These are phyloP conservation scores for Chaetodon auriga DNA, from an alignment of 2,113 vertebrate species.

Conservation along the genomic window DNA sequence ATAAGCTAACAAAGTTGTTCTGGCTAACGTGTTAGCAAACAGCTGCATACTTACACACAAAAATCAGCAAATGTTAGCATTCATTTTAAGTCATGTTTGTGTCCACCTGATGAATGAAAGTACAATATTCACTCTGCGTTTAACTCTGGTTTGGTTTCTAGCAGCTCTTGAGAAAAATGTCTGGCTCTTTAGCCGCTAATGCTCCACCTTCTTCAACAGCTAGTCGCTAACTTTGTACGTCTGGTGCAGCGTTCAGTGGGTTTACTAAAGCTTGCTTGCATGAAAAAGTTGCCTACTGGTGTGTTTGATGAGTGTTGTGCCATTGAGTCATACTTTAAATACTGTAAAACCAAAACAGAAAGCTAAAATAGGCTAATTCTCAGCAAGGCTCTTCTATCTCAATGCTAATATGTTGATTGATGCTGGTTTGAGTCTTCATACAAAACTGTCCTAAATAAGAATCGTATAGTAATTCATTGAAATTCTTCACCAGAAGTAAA, in stretches of 20 bases:
- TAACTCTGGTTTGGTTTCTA: no score
- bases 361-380: neutral
- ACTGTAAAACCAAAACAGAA: neutral
- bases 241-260: neutral
- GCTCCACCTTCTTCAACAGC: neutral
- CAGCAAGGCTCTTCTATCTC: neutral
- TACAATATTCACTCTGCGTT: no score
- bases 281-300: neutral
- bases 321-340: neutral
- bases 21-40: no score
- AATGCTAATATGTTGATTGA: neutral
- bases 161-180: no score
- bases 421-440: neutral
- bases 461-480: neutral
- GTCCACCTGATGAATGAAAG: no score
- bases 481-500: neutral
- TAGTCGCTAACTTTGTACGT: neutral
- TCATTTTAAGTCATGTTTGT: no score
- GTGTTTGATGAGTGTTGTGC: neutral
- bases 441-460: neutral
- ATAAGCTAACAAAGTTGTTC: no score
- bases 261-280: neutral
- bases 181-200: neutral
- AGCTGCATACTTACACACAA: no score
- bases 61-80: no score